Evolutionary conservation across 1,140 invertebrate species (phyloP).

Genomic region (Drosophila melanogaster): DNA sequence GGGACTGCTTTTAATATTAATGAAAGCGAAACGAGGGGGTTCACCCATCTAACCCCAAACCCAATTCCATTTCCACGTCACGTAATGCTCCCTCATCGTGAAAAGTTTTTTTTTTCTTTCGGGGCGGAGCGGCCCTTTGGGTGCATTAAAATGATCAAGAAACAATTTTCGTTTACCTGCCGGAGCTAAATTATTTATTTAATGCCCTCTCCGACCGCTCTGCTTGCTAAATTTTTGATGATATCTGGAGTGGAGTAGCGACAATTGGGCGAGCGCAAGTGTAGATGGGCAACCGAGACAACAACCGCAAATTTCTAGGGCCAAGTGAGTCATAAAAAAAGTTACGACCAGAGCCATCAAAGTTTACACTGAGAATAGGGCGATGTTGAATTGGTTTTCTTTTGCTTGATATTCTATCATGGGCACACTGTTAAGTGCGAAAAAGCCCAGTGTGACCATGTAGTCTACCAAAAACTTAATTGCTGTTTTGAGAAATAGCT

Average conservation of each 20-base stretch:
- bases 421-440: not conserved
- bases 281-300: slow-evolving; percentile 45
- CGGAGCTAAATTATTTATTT: slow-evolving; percentile 75
- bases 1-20: slow-evolving; percentile 72
- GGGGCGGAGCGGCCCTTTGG: slow-evolving; percentile 59
- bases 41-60: slow-evolving; percentile 36
- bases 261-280: slow-evolving; percentile 57
- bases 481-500: not conserved
- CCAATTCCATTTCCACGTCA: slow-evolving; percentile 62
- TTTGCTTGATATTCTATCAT: not conserved
- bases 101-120: slow-evolving; percentile 53
- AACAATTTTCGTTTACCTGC: slow-evolving; percentile 83
- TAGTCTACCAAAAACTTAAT: not conserved
- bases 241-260: slow-evolving; percentile 40
- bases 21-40: slow-evolving; percentile 55
- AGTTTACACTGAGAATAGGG: slow-evolving; percentile 35
- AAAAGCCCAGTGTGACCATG: not conserved
- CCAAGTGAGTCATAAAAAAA: slow-evolving; percentile 60
- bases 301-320: slow-evolving; percentile 68
- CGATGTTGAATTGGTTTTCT: not conserved
- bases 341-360: slow-evolving; percentile 40
- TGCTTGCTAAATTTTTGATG: slow-evolving; percentile 76
- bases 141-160: slow-evolving; percentile 84
- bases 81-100: slow-evolving; percentile 60
- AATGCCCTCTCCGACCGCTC: slow-evolving; percentile 43